Percentiles rank a stretch among this genome's conserved stretches.
These are phyloP conservation scores for Zaprionus vittiger DNA, from an alignment of 1,140 invertebrate species.

Conservation along the genomic window DNA sequence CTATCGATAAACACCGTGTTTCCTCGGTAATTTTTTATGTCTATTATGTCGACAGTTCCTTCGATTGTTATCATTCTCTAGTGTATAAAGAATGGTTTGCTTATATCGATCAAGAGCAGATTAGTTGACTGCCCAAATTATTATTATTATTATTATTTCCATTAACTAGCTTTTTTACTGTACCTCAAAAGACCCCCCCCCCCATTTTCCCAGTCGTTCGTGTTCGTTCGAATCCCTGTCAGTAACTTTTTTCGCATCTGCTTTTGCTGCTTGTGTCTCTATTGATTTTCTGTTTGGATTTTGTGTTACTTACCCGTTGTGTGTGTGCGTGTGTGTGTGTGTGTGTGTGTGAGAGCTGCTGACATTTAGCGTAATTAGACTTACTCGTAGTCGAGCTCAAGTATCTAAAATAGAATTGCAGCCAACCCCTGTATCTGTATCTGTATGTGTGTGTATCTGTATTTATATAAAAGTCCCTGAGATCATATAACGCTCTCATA, in stretches of 20 bases:
- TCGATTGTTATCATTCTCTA: too few relatives aligned
- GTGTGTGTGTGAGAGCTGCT: slow-evolving; percentile 30
- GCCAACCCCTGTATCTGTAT: background rate
- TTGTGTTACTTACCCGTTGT: slow-evolving; percentile 44
- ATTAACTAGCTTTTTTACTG: slow-evolving; percentile 40
- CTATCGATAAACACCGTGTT: too few relatives aligned
- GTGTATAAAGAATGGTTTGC: too few relatives aligned
- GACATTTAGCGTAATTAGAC: slow-evolving; percentile 55
- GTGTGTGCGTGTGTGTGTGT: slow-evolving; percentile 17
- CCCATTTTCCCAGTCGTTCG: background rate
- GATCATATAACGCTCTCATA: slow-evolving; percentile 4
- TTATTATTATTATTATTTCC: slow-evolving; percentile 9
- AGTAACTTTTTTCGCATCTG: slow-evolving; percentile 43
- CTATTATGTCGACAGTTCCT: too few relatives aligned
- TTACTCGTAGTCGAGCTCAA: slow-evolving; percentile 40
- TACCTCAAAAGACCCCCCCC: slow-evolving; percentile 7
- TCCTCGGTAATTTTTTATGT: too few relatives aligned
- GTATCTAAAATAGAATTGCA: slow-evolving; percentile 36
- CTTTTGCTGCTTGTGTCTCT: slow-evolving; percentile 32
- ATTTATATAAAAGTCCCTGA: slow-evolving; percentile 32
- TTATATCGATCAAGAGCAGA: too few relatives aligned
- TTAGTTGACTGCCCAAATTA: too few relatives aligned
- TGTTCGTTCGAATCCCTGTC: slow-evolving; percentile 8
- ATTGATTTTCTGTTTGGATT: slow-evolving; percentile 64
- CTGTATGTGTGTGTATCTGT: background rate